Conservation (phyloP, 2,113 vertebrate species). For the Grantiella picta region DNA sequence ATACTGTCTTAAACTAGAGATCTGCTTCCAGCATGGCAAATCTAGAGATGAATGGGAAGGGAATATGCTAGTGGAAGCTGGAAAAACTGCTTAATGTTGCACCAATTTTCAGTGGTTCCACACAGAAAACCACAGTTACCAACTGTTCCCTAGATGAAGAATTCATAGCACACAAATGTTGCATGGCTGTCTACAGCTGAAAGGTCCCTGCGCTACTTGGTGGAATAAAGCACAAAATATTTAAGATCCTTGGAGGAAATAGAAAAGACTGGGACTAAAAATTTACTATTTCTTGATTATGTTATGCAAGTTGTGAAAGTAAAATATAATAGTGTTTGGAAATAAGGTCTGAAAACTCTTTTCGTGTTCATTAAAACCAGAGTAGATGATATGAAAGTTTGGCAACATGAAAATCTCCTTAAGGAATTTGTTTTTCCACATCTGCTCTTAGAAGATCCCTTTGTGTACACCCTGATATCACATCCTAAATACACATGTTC, state of each 20-base stretch:
- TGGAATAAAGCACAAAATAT: not conserved
- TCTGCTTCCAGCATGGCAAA: not conserved
- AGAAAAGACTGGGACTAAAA: not conserved
- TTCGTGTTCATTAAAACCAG: not conserved
- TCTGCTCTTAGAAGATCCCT: not conserved
- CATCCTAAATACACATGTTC: not conserved
- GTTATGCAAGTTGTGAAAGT: not conserved
- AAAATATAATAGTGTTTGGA: not conserved
- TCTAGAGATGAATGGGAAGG: not conserved
- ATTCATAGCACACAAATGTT: not conserved
- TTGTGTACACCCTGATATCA: not conserved
- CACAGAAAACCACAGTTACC: not conserved
- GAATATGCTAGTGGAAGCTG: not conserved
- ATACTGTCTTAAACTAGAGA: not conserved
- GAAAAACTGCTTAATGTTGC: not conserved
- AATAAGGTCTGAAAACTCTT: not conserved
- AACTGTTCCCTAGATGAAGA: not conserved
- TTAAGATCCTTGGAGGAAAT: not conserved
- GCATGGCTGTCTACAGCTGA: not conserved
- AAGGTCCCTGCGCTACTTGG: not conserved
- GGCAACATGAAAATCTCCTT: not conserved
- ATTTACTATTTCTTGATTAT: not conserved
- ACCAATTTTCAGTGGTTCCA: rapidly evolving
- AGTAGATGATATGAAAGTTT: not conserved
- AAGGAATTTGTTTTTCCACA: not conserved